Conservation (phyloP, 2,113 vertebrate genomes). For the Verasper variegatus region DNA sequence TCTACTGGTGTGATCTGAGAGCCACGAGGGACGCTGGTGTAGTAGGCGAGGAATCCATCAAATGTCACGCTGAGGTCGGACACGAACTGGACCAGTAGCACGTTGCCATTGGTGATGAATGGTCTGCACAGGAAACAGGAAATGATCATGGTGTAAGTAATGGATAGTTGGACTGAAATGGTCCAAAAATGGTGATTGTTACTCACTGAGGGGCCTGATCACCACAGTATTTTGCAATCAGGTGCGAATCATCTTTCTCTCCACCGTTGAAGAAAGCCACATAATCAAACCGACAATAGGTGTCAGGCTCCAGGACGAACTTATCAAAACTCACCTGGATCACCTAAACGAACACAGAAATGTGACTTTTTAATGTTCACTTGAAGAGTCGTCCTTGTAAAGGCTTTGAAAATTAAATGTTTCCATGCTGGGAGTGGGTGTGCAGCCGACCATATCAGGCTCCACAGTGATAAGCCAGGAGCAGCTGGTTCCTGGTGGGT, state of each 20-base stretch:
- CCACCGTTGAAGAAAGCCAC: conserved; percentile 89
- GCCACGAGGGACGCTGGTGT: conserved; percentile 72
- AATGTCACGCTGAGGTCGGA: conserved; percentile 91
- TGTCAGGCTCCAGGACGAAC: conserved; percentile 87
- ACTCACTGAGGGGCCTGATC: conserved; percentile 85
- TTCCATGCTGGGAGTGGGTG: not conserved
- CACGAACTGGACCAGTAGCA: conserved; percentile 91
- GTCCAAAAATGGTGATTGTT: not conserved
- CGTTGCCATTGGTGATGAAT: conserved; percentile 83
- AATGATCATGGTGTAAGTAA: conserved; percentile 41
- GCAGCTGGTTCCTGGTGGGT: conserved; percentile 89
- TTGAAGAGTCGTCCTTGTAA: not conserved
- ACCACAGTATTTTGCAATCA: conserved; percentile 89
- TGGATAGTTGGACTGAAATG: not conserved
- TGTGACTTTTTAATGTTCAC: not conserved
- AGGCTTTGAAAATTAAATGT: not conserved
- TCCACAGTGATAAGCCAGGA: conserved; percentile 92
- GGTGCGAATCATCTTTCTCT: conserved; percentile 82
- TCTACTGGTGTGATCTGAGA: conserved; percentile 14
- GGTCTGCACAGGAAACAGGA: conserved; percentile 62
- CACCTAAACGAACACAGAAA: conserved; percentile 73
- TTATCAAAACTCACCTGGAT: conserved; percentile 89
- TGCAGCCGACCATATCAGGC: conserved; percentile 79
- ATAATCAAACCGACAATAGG: conserved; percentile 92
- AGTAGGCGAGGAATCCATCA: conserved; percentile 89